A percentile compares a stretch with the other conserved stretches of the same genome.
These are phyloP conservation scores for Metaphire vulgaris DNA, from an alignment of 1,140 invertebrate species.

Conservation along the genomic window DNA sequence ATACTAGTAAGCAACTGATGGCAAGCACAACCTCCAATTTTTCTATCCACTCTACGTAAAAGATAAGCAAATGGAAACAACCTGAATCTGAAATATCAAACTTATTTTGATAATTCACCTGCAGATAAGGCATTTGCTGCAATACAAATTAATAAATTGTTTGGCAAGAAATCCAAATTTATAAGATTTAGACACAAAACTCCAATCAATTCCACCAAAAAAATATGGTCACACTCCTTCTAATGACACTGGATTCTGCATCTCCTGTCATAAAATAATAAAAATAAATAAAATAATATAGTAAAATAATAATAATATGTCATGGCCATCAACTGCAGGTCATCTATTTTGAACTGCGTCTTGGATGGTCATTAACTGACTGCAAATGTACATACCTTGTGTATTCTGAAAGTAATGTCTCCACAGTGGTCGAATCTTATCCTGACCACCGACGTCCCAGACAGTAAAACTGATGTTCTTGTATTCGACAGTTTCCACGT, in stretches of 20 bases:
- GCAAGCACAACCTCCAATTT: not conserved
- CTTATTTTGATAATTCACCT: not conserved
- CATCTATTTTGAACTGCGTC: not conserved
- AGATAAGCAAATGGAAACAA: not conserved
- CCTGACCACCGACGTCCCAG: too few relatives aligned
- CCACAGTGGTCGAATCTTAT: too few relatives aligned
- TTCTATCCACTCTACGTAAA: not conserved
- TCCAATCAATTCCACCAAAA: not conserved
- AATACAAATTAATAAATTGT: not conserved
- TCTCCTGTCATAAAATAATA: not conserved
- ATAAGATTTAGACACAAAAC: not conserved
- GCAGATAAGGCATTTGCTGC: not conserved
- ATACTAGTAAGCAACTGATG: not conserved
- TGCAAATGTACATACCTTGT: slow-evolving; percentile 59
- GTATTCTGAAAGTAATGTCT: slow-evolving; percentile 99
- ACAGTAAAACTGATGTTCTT: slow-evolving; percentile 88
- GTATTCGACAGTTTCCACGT: slow-evolving; percentile 93
- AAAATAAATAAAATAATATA: not conserved
- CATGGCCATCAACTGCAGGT: too few relatives aligned
- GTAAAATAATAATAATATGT: not conserved
- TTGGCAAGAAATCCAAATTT: too few relatives aligned
- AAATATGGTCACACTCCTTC: not conserved
- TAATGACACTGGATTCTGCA: not conserved
- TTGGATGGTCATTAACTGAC: slow-evolving; percentile 23
- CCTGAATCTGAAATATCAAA: not conserved